Evolutionary conservation across 23 tunicate genomes (phyloP), one percentile per base, ranked within the genome.

Genomic region (Diplosoma virens): DNA sequence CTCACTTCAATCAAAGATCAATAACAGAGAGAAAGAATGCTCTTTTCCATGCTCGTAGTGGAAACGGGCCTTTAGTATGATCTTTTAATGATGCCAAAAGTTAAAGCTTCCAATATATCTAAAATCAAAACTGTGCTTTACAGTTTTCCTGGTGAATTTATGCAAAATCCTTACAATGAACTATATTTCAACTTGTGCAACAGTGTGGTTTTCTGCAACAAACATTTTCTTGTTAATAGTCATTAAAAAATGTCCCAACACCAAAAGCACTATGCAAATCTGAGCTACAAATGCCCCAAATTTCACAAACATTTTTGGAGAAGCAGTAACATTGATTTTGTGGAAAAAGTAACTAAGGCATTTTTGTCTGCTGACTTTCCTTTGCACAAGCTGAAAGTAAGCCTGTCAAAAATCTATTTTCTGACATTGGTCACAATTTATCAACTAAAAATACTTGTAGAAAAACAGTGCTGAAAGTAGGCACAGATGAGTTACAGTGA

Each of bases 311-410:
- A n/a, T 27, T 61, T 61, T 61, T 61, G n/a, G 35, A 61, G 35
- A 29, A 61, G 35, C 35, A 61, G 35, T 61, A 22, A 61, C 69
- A 61, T 6, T 23, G 36, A 48, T 48, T 72, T 72, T 48, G 78
- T 33, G 61, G 61, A 72, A 72, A 72, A 72, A 27, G 46, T 67
- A 23, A 58, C 67, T 29, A 25, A 66, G 75, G 33, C 83, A 14
- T 78, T 78, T 37, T 29, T 67, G 5, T 14, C 45, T 36, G 83
- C 83, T 47, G 77, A 67, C 22, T 66, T 78, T 31, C 77, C 83
- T 17, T 67, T 67, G 74, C 52, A 35, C 74, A 67, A 36, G 52
- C 52, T 67, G 5, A 35, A 37, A 67, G 36, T 22, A 67, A 22
- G 52, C 74, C 35, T 22, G 9, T 67, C 24, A 67, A 67, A 67